phyloP scores from a whole-genome alignment of 1,140 invertebrate genomes.

The Listronotus oregonensis region DNA sequence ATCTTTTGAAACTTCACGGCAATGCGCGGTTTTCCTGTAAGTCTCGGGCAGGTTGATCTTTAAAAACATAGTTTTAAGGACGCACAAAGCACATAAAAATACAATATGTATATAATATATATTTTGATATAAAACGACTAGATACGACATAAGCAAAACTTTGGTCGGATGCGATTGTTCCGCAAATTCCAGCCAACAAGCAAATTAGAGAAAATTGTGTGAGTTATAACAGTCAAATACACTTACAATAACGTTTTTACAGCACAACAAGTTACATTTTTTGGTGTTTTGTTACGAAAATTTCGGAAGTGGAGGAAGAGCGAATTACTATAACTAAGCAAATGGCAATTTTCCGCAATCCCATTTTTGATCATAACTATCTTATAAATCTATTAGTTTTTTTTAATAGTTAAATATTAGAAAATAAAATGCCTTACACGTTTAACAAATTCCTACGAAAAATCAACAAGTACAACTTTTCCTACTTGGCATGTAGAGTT shows the following conservation, averaged over 20 bases:
- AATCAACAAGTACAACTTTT: too few species aligned
- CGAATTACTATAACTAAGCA: conserved; percentile 26
- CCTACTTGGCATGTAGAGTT: too few species aligned
- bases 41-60: conserved; percentile 1
- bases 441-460: too few species aligned
- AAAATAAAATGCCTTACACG: too few species aligned
- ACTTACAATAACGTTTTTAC: conserved; percentile 43
- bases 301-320: conserved; percentile 44
- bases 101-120: conserved; percentile 43
- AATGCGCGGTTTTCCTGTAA: background rate
- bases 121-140: conserved; percentile 55
- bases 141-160: conserved; percentile 51
- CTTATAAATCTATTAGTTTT: too few species aligned
- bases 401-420: too few species aligned
- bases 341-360: conserved; percentile 4
- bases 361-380: background rate
- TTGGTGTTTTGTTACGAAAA: conserved; percentile 51
- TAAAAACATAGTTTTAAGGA: conserved; percentile 37
- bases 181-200: conserved; percentile 54
- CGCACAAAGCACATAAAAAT: conserved; percentile 56
- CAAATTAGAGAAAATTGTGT: conserved; percentile 49
- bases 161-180: conserved; percentile 52
- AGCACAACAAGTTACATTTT: conserved; percentile 46
- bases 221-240: conserved; percentile 52
- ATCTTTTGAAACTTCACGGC: background rate